A percentile compares a stretch with the other conserved stretches of the same genome.
These are phyloP conservation scores for Hipposideros armiger DNA, from an alignment of 2,113 vertebrate species.

Conservation along the genomic window DNA sequence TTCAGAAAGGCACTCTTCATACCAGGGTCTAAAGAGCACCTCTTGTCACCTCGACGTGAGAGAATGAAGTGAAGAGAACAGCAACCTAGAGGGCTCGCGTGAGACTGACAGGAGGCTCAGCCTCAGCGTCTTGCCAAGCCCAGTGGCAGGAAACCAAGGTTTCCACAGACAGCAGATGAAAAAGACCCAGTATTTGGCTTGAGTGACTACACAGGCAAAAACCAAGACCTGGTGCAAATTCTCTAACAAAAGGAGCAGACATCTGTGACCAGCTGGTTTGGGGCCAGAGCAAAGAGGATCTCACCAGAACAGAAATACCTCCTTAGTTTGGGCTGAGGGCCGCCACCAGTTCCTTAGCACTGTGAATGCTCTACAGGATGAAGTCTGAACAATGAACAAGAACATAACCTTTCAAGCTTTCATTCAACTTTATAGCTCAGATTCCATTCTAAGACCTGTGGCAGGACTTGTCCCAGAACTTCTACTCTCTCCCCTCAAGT, in stretches of 20 bases:
- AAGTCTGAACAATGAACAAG: too few relatives aligned
- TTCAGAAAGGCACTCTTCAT: not conserved
- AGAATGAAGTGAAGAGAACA: slow-evolving; percentile 14
- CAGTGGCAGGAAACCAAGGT: not conserved
- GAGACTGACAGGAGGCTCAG: not conserved
- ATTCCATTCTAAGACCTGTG: not conserved
- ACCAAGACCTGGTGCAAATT: not conserved
- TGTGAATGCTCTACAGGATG: not conserved
- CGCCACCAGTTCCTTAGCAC: not conserved
- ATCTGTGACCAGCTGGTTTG: not conserved
- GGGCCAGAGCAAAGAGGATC: not conserved
- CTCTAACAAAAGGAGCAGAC: not conserved
- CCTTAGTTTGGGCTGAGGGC: not conserved
- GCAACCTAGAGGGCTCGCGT: not conserved
- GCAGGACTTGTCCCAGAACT: not conserved
- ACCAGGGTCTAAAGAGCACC: not conserved
- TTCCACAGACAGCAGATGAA: not conserved
- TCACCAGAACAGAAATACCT: not conserved
- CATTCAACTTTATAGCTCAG: not conserved
- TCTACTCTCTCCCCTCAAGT: not conserved
- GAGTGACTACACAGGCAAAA: not conserved
- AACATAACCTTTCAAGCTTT: not conserved
- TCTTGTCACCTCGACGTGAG: not conserved
- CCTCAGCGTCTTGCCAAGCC: not conserved
- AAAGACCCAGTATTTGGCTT: not conserved